Evolutionary conservation across 2,113 vertebrate genomes (phyloP), one percentile per base, ranked within the genome.

Genomic region (Cyanoramphus novaezelandiae): DNA sequence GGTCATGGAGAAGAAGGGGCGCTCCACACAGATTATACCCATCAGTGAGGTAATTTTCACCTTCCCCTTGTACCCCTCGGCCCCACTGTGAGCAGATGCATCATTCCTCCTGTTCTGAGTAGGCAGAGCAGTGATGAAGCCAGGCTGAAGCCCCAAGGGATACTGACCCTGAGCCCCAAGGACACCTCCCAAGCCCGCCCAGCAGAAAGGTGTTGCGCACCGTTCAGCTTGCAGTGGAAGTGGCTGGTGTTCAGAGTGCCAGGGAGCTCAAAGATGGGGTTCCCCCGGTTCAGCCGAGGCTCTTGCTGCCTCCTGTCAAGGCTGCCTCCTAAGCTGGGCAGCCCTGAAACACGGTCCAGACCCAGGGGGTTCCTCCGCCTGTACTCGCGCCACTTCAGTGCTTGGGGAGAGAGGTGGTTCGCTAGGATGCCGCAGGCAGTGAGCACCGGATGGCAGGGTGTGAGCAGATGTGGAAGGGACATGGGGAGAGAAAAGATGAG

Each of bases 361-460:
- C 99, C 98, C 91, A 99, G 97, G 24, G 99, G 99, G 98, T 99
- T 99, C 95, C 98, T 98, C 37, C 99, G 98, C 53, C 99, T 98
- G 96, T 99, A 99, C 92, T 99, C 99, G 72, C 98, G 98, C 99
- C 99, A 99, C 97, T 99, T 99, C 93, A 99, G 98, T 0, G 99
- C 99, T 98, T 99, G 99, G 7, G 99, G 99, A 71, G 99, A 99
- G 69, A 99, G 98, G 97, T 99, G 99, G 97, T 99, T 99, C 8
- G 98, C 99, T 99, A 92, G 78, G 88, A 91, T 35, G 84, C 55
- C 82, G 23, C n/a, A 65, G 83, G 93, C 64, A 91, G 89, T 21
- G 52, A 67, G 84, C 64, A 71, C 35, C 92, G 12, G 43, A 43
- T 0, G 4, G 69, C 65, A 92, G 10, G 65, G 68, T 0, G 9